Conservation (phyloP, 1,140 invertebrate genomes). For the Sipha flava region DNA sequence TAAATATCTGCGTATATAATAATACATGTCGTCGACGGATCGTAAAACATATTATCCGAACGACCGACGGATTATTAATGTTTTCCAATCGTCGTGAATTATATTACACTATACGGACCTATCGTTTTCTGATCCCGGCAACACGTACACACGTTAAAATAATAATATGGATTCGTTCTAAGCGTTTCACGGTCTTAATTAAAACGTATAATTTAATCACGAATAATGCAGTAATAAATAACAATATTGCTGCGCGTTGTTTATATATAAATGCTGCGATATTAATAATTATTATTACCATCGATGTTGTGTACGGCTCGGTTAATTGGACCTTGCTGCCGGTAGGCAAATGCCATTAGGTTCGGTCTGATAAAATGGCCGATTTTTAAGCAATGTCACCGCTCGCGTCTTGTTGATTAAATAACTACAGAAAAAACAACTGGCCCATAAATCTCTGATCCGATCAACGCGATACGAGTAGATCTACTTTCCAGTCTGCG, state of each 20-base stretch:
- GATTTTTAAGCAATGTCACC: slow-evolving; percentile 2
- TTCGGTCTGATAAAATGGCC: not conserved
- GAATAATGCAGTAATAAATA: no score
- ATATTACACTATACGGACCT: not conserved
- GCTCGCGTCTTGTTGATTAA: not conserved
- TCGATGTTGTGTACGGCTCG: not conserved
- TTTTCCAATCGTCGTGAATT: not conserved
- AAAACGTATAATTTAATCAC: not conserved
- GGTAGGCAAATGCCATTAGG: not conserved
- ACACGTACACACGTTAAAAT: no score
- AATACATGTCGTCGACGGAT: not conserved
- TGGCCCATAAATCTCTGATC: not conserved
- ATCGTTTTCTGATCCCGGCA: not conserved
- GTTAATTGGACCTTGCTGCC: not conserved
- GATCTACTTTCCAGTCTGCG: not conserved
- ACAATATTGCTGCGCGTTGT: not conserved
- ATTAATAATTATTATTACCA: not conserved
- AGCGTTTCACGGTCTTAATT: not conserved
- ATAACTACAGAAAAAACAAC: not conserved
- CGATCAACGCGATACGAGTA: not conserved
- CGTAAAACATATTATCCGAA: not conserved
- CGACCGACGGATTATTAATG: not conserved
- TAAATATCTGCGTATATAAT: no score
- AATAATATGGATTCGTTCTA: no score
- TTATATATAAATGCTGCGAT: not conserved